Evolutionary conservation across 2,113 vertebrate genomes (phyloP), one percentile per base, ranked within the genome.

Genomic region (Ictalurus furcatus): DNA sequence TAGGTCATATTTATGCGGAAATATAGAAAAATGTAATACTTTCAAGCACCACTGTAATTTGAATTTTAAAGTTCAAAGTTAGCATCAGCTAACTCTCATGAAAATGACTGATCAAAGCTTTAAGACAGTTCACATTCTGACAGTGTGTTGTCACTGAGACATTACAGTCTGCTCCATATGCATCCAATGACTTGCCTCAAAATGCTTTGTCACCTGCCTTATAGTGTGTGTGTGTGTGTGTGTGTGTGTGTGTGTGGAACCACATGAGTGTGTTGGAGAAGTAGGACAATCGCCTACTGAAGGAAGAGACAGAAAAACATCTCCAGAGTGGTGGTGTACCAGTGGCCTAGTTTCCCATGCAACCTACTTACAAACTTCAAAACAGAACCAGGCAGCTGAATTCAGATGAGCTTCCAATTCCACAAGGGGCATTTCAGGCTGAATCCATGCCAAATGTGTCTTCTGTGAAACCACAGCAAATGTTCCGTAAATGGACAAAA

Each of bases 321-420:
- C 80, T 87, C 84, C 63, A 88, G 73, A 48, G 83, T 85, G 84
- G 63, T 44, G 67, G 82, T 91, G 90, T 85, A 89, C 83, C 86
- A 89, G 90, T 92, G 90, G 90, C 91, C 91, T 88, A 92, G 90
- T 90, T 92, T 90, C 86, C 74, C 67, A 34, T 89, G 88, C 91
- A 92, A 90, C 91, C 91, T 90, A 92, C 91, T 92, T 92, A 90
- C 61, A 90, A 91, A 91, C 91, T 91, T 91, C 91, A 90, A 89
- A 90, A 91, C 89, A 88, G 82, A 91, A 85, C 54, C 90, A 87
- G 90, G 87, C 56, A 69, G 87, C 83, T 85, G 86, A 91, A 90
- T 88, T 91, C 90, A 90, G 90, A 91, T 88, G 91, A 90, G 88
- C 91, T 91, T 92, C 92, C 90, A 93, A 92, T 86, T 88, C 84